Evolutionary conservation across 2,888 invertebrate species (phyloP), one percentile per base, ranked within the genome.

Genomic region (Drosophila prostipennis): DNA sequence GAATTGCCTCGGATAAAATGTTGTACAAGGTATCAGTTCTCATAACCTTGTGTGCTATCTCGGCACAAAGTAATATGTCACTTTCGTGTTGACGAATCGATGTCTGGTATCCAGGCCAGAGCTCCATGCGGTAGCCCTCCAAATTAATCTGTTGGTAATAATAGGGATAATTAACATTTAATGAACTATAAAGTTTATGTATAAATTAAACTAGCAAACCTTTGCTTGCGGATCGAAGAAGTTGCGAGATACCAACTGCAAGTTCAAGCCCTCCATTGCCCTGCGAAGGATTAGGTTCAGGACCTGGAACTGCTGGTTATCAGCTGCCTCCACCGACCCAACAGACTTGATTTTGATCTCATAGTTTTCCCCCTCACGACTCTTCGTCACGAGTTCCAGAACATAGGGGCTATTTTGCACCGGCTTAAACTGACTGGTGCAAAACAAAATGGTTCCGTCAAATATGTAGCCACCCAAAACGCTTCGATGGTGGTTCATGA

Each of bases 81-180:
- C 93, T 91, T 88, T 98, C 98, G 88, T 96, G 96, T 78, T 97
- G 96, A 1, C 96, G 94, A 40, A 98, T 97, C 0, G 96, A 95
- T 0, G 98, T 97, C n/a, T 95, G 92, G 78, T 96, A 96, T 0
- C 97, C 97, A 0, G 97, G 97, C 96, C 96, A 96, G 0, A 97
- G 91, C 88, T 96, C 95, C 11, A 97, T 87, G 45, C 92, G 93
- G 71, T 93, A 93, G 34, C 58, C 79, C 29, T 96, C 94, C 0
- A 89, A 42, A 11, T 67, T 61, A 14, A 88, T 65, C 90, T 90
- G 13, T 6, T 37, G n/a, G 8, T 10, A 34, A 11, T 4, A 34
- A 11, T 10, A 3, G 10, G 5, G n/a, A n/a, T 6, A n/a, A n/a
- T 36, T 36, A 36, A 36, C 34, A 19, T 2, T 19, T 19, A 10